Conservation (phyloP, 2,113 vertebrate genomes). For the Dryoscopus gambensis region DNA sequence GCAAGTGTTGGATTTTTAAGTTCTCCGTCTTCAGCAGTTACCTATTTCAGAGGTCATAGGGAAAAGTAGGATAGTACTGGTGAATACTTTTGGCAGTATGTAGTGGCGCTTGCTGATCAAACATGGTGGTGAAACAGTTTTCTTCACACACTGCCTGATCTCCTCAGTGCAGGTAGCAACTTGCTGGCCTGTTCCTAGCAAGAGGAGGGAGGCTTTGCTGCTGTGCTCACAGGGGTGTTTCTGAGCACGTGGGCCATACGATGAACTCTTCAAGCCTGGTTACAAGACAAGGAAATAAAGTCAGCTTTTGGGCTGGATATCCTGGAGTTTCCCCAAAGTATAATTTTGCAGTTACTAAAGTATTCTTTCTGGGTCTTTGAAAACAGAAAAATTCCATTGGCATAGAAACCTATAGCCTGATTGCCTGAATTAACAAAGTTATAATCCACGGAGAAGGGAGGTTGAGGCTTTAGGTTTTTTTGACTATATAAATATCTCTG, state of each 20-base stretch:
- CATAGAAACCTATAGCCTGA: background rate
- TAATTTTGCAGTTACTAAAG: background rate
- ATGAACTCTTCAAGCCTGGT: background rate
- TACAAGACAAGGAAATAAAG: background rate
- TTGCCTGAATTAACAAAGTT: background rate
- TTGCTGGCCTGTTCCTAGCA: accelerated
- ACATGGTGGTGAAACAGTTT: background rate
- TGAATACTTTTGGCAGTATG: background rate
- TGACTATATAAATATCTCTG: background rate
- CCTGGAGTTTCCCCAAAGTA: background rate
- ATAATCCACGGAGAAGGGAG: background rate
- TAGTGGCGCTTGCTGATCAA: background rate
- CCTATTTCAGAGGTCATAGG: background rate
- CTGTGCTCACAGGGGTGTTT: background rate
- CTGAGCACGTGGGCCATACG: accelerated
- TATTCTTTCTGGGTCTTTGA: background rate
- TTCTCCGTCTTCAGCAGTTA: background rate
- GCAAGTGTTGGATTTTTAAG: background rate
- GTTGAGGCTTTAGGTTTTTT: background rate
- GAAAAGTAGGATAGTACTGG: background rate
- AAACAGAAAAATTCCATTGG: background rate
- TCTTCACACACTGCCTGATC: background rate
- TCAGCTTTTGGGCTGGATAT: background rate
- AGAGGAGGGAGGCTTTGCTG: background rate
- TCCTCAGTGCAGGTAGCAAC: background rate